Evolutionary conservation across 2,888 invertebrate genomes (phyloP).

Genomic region (Adelognathus sp.): DNA sequence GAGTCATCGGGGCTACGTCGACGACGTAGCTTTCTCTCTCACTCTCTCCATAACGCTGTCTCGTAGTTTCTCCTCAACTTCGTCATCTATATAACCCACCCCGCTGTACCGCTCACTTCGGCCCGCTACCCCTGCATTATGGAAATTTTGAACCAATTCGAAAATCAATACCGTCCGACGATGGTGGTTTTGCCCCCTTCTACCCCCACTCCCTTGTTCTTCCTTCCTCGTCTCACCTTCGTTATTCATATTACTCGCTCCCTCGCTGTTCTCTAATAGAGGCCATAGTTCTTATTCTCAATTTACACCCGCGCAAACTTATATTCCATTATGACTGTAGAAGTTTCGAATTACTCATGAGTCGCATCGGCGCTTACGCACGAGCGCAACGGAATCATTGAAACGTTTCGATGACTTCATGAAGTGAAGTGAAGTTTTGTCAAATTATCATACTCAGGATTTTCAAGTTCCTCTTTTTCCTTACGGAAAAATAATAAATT

Average conservation of each 20-base stretch:
- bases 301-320: neutral
- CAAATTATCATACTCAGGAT: no score
- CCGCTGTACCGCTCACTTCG: slow-evolving; percentile 45
- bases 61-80: slow-evolving; percentile 52
- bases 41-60: slow-evolving; percentile 7
- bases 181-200: slow-evolving; percentile 50
- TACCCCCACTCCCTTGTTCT: slow-evolving; percentile 17
- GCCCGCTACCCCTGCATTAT: slow-evolving; percentile 73
- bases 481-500: no score
- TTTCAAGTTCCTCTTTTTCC: no score
- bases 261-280: no score
- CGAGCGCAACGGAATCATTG: no score
- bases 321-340: no score
- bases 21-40: slow-evolving; percentile 16
- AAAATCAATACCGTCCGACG: slow-evolving; percentile 78
- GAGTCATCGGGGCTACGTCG: slow-evolving; percentile 5
- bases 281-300: neutral
- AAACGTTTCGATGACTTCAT: no score
- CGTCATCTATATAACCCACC: slow-evolving; percentile 53
- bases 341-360: no score
- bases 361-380: no score
- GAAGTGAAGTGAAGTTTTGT: no score
- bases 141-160: slow-evolving; percentile 81
- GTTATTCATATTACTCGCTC: slow-evolving; percentile 1
- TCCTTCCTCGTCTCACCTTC: slow-evolving; percentile 23